phyloP scores from a whole-genome alignment of 1,140 invertebrate species.

The Popillia japonica region DNA sequence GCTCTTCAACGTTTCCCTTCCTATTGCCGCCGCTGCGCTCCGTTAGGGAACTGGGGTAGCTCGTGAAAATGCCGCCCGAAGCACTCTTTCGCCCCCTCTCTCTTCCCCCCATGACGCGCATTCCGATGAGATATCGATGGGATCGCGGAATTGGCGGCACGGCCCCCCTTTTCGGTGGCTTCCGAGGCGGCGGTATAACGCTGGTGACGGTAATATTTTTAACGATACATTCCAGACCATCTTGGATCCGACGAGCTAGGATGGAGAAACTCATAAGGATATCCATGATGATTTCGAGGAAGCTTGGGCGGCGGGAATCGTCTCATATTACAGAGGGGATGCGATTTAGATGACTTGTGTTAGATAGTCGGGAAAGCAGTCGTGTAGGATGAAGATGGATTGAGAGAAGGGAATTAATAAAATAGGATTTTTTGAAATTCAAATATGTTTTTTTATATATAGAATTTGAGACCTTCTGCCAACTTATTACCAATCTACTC shows the following conservation, averaged over 20 bases:
- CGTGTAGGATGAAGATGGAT: not conserved
- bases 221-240: conserved; percentile 33
- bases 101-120: not conserved
- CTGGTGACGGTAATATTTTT: conserved; percentile 13
- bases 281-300: conserved; percentile 24
- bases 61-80: too few relatives aligned
- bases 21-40: not conserved
- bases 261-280: conserved; percentile 5
- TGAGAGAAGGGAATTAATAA: not conserved
- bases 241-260: not conserved
- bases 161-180: not conserved
- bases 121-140: conserved; percentile 10
- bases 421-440: not conserved
- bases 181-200: not conserved
- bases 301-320: not conserved
- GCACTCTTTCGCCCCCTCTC: not conserved
- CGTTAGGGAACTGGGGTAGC: not conserved
- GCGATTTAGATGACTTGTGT: not conserved
- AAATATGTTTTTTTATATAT: too few relatives aligned
- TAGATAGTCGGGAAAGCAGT: not conserved
- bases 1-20: too few relatives aligned
- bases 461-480: too few relatives aligned
- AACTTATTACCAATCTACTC: too few relatives aligned
- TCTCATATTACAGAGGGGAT: not conserved
- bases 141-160: not conserved